Base-by-base conservation (phyloP, 2,888 invertebrate genomes). In the Limnephilus auricula region DNA sequence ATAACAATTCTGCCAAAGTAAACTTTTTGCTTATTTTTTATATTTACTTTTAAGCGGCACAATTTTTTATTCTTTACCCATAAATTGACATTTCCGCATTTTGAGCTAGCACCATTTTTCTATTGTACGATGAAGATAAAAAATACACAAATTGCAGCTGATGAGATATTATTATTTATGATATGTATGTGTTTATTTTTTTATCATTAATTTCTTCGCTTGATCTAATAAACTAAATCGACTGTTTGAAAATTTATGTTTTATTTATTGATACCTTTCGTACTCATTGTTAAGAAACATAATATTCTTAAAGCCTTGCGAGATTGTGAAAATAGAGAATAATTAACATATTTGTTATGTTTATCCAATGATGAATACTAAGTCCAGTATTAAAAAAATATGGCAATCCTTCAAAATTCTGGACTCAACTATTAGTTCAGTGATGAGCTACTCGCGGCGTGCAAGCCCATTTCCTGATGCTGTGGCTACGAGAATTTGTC, bases 121-220 rank as follows among this genome's bases (percentile, higher is more conserved):
- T 32, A 34, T 34, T 34, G 37, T 82, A 34, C 25, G 15, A 82
- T 34, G n/a, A 18, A 82, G 34, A n/a, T 34, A n/a, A 80, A 34
- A 82, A 82, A 82, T 25, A 82, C 34, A 82, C 32, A 25, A 32
- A 34, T 34, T 82, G 82, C 82, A 82, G 82, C 82, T 82, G 82
- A 32, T 82, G 18, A 25, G 34, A 82, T 3, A 82, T 82, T 82
- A 32, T 34, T 34, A 82, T n/a, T 65, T 65, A 65, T 65, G 65
- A 82, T 82, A 34, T 82, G 82, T 82, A 34, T 82, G 82, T 82
- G 32, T 82, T 82, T 31, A 34, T 12, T 80, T 80, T 82, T 82
- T 82, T 82, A 34, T 82, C 32, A 82, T 34, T 80, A 40, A 40
- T 80, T 82, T 82, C 82, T 82, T 82, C 82, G 82, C 82, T 82